phyloP scores from a whole-genome alignment of 2,113 vertebrate species.

The Anolis sagrei region DNA sequence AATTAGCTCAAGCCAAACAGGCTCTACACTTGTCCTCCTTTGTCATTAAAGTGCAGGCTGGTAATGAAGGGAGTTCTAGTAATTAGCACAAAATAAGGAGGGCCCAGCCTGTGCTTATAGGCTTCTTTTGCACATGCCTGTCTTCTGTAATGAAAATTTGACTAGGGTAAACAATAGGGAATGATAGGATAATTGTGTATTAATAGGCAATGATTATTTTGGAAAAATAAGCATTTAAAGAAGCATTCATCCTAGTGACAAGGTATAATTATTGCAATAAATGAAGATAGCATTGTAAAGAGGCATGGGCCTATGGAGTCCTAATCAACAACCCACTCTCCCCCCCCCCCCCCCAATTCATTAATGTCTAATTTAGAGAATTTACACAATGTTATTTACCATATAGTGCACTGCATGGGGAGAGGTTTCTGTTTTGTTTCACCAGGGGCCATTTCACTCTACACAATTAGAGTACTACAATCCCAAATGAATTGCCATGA shows the following conservation, averaged over 20 bases:
- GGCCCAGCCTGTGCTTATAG: slow-evolving; percentile 33
- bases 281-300: slow-evolving; percentile 29
- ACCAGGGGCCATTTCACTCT: no score
- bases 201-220: slow-evolving; percentile 56
- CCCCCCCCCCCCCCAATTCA: background rate
- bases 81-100: slow-evolving; percentile 61
- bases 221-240: slow-evolving; percentile 59
- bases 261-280: slow-evolving; percentile 58
- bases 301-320: background rate
- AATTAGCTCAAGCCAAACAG: slow-evolving; percentile 69
- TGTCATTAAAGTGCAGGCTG: slow-evolving; percentile 58
- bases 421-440: background rate
- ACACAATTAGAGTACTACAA: no score
- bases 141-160: slow-evolving; percentile 58
- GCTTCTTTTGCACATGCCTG: slow-evolving; percentile 6
- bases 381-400: background rate
- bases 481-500: no score
- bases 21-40: slow-evolving; percentile 65
- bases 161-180: slow-evolving; percentile 49
- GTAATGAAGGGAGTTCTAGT: slow-evolving; percentile 56
- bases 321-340: no score
- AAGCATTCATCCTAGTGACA: slow-evolving; percentile 34
- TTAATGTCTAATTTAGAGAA: background rate
- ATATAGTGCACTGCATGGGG: background rate
- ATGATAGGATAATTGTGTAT: slow-evolving; percentile 50